Evolutionary conservation across 2,113 vertebrate genomes (phyloP).

Genomic region (Zosterops hypoxanthus): DNA sequence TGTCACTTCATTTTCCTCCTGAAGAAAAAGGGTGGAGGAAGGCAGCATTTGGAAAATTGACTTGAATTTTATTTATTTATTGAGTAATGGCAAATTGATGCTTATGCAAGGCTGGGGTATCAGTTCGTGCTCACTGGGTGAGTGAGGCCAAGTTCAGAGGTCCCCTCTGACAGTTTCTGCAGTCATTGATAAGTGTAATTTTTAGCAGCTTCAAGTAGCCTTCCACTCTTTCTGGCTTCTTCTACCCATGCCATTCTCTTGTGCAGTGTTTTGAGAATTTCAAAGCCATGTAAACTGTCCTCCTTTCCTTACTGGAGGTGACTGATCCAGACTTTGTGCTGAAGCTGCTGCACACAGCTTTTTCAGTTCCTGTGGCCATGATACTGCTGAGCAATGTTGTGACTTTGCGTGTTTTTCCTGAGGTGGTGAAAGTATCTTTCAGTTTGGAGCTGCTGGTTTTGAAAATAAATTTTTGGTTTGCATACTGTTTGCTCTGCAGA

Average conservation of each 20-base stretch:
- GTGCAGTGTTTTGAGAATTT: background rate
- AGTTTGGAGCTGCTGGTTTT: background rate
- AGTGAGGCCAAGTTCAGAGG: background rate
- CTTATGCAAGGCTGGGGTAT: background rate
- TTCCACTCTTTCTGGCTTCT: background rate
- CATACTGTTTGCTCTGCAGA: background rate
- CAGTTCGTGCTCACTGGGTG: rapidly evolving
- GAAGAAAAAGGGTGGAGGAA: rapidly evolving
- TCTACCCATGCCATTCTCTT: background rate
- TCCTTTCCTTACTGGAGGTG: background rate
- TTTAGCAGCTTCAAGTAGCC: background rate
- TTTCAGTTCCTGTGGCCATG: background rate
- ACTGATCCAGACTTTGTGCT: background rate
- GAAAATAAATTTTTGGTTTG: background rate
- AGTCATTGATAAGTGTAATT: background rate
- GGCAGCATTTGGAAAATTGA: background rate
- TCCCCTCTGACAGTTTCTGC: background rate
- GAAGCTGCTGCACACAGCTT: background rate
- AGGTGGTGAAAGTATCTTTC: background rate
- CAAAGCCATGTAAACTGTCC: rapidly evolving
- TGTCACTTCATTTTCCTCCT: background rate
- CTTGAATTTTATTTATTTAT: background rate
- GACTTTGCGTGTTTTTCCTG: background rate
- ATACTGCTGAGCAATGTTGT: background rate
- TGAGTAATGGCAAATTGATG: background rate